These are phyloP conservation scores for Chanos chanos DNA, from an alignment of 2,797 vertebrate genomes.

Conservation along the genomic window DNA sequence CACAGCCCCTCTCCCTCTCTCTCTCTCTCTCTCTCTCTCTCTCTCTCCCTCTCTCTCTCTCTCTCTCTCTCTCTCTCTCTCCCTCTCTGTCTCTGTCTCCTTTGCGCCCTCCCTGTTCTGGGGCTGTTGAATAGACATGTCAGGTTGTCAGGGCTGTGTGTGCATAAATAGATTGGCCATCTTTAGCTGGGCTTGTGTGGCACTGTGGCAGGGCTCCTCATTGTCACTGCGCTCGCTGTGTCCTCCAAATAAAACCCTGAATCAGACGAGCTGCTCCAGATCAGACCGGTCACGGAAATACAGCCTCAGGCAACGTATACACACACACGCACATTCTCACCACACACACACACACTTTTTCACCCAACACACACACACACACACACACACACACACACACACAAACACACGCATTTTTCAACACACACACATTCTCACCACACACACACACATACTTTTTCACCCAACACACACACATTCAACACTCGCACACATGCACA, in stretches of 20 bases:
- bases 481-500: slow-evolving; percentile 33
- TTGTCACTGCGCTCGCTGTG: slow-evolving; percentile 78
- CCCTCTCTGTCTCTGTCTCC: background rate
- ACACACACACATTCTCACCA: too few relatives aligned
- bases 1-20: slow-evolving; percentile 20
- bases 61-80: slow-evolving; percentile 52
- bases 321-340: slow-evolving; percentile 52
- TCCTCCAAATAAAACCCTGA: slow-evolving; percentile 75
- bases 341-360: slow-evolving; percentile 30
- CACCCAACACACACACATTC: slow-evolving; percentile 44
- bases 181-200: slow-evolving; percentile 75
- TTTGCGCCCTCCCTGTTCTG: slow-evolving; percentile 15
- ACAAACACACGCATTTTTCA: too few relatives aligned
- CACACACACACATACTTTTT: too few relatives aligned
- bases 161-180: slow-evolving; percentile 80
- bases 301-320: too few relatives aligned
- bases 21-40: slow-evolving; percentile 44
- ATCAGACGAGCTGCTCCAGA: slow-evolving; percentile 73
- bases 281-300: slow-evolving; percentile 74
- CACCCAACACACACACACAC: too few relatives aligned
- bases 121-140: slow-evolving; percentile 79
- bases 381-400: too few relatives aligned
- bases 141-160: slow-evolving; percentile 77
- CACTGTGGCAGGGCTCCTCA: slow-evolving; percentile 75
- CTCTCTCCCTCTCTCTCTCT: slow-evolving; percentile 48